phyloP scores from a whole-genome alignment of 92 coral and sea anemone species.

The Palythoa grandiflora region DNA sequence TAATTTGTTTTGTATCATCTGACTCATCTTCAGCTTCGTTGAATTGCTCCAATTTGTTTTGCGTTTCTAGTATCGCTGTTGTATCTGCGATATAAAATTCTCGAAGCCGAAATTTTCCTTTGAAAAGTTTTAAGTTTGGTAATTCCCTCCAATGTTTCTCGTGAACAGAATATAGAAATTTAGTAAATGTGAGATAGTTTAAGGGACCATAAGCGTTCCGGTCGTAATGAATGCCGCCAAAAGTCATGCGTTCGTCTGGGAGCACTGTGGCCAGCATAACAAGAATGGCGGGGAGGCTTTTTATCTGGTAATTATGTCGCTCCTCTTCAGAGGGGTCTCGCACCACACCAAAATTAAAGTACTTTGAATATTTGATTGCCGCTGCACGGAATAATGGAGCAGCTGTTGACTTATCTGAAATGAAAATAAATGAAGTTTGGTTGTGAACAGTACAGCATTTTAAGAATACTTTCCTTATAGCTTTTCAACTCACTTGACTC shows the following conservation, averaged over 20 bases:
- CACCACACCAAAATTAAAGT: conserved; percentile 88
- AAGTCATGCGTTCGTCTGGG: conserved; percentile 62
- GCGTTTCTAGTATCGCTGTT: conserved; percentile 59
- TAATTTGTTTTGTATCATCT: conserved; percentile 12
- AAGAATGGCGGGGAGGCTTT: conserved; percentile 71
- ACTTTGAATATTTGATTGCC: conserved; percentile 83
- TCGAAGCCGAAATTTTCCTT: conserved; percentile 74
- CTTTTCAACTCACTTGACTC: too few relatives aligned
- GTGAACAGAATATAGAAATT: conserved; percentile 89
- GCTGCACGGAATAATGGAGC: conserved; percentile 83
- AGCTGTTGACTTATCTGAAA: conserved; percentile 76
- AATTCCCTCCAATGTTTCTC: conserved; percentile 87
- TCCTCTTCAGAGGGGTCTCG: conserved; percentile 70
- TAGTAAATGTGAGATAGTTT: conserved; percentile 78
- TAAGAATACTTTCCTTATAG: too few relatives aligned
- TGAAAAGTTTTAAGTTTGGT: conserved; percentile 74
- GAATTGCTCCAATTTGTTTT: background rate
- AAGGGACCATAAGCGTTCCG: conserved; percentile 78
- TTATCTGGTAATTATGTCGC: conserved; percentile 62
- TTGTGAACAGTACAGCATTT: too few relatives aligned
- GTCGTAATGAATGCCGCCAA: conserved; percentile 82
- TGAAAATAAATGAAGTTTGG: background rate
- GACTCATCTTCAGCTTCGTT: conserved; percentile 2
- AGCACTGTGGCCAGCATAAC: conserved; percentile 75
- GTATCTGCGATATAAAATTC: conserved; percentile 77